Evolutionary conservation across 2,113 vertebrate species (phyloP).

Genomic region (Thymallus thymallus): DNA sequence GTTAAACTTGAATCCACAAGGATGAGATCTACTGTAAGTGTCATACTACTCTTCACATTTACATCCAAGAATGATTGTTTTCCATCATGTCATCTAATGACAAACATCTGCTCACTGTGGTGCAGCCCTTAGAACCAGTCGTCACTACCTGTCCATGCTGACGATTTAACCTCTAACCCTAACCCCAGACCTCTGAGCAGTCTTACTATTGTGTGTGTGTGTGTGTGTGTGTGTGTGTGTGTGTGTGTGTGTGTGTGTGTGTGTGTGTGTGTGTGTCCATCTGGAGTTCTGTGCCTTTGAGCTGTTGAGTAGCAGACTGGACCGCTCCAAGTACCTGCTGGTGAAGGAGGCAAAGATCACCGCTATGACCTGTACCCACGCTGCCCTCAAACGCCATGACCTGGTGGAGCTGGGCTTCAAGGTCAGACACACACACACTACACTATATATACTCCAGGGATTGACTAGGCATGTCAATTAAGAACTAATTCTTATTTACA

Average conservation of each 20-base stretch:
- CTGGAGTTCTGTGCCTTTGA: constrained; percentile 98
- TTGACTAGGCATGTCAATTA: too few relatives aligned
- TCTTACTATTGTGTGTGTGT: not conserved
- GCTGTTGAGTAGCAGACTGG: constrained; percentile 92
- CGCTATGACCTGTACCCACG: constrained; percentile 98
- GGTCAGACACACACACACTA: constrained; percentile 51
- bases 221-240: constrained; percentile 46
- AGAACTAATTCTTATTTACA: too few relatives aligned
- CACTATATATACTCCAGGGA: too few relatives aligned
- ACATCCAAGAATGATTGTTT: not conserved
- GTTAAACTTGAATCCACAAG: too few relatives aligned
- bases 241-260: constrained; percentile 5
- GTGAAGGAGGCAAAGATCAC: constrained; percentile 99
- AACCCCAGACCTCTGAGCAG: not conserved
- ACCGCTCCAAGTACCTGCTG: constrained; percentile 95
- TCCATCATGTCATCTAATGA: not conserved
- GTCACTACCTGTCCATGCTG: not conserved
- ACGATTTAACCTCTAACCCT: too few relatives aligned
- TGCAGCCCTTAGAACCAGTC: not conserved
- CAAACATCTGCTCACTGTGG: not conserved
- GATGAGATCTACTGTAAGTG: too few relatives aligned
- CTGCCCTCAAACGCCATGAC: constrained; percentile 96
- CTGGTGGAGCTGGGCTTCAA: constrained; percentile 97
- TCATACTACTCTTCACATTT: not conserved
- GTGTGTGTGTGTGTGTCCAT: not conserved